Conservation (phyloP, 2,888 invertebrate genomes). For the Neoitamus cyanurus region DNA sequence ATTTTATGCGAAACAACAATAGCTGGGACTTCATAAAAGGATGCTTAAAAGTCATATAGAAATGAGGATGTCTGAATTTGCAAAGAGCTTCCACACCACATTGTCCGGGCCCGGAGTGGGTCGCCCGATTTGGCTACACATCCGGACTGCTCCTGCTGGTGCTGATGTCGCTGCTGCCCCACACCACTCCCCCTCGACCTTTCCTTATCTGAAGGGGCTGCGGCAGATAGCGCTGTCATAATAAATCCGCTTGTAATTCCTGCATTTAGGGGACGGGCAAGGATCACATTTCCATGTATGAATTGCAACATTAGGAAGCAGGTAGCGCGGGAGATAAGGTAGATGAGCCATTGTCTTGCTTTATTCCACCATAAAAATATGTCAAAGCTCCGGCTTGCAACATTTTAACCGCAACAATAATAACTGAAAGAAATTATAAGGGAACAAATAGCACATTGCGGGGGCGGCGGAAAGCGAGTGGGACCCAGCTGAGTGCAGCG, state of each 20-base stretch:
- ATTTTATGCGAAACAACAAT: constrained; percentile 39
- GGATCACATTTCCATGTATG: constrained; percentile 32
- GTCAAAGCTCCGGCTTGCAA: constrained; percentile 31
- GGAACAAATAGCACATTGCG: background rate
- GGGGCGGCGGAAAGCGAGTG: background rate
- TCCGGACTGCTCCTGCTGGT: background rate
- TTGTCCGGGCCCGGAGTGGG: constrained; percentile 7
- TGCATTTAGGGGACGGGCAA: background rate
- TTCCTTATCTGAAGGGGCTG: constrained; percentile 16
- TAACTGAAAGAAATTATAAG: constrained; percentile 17
- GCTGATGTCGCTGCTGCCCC: background rate
- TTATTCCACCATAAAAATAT: constrained; percentile 42
- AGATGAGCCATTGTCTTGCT: constrained; percentile 31
- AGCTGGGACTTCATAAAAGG: constrained; percentile 17
- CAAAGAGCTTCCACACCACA: constrained; percentile 13
- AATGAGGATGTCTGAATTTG: constrained; percentile 30
- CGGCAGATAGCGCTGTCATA: constrained; percentile 1
- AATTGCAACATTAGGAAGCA: constrained; percentile 33
- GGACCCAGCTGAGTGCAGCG: background rate
- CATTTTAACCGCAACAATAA: constrained; percentile 38
- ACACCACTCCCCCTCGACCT: background rate
- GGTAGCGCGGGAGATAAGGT: constrained; percentile 12
- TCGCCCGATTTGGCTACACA: background rate
- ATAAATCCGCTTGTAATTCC: constrained; percentile 27
- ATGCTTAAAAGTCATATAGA: constrained; percentile 29